Evolutionary conservation across 2,113 vertebrate genomes (phyloP), one percentile per base, ranked within the genome.

Genomic region (Rhinopomastus cyanomelas): DNA sequence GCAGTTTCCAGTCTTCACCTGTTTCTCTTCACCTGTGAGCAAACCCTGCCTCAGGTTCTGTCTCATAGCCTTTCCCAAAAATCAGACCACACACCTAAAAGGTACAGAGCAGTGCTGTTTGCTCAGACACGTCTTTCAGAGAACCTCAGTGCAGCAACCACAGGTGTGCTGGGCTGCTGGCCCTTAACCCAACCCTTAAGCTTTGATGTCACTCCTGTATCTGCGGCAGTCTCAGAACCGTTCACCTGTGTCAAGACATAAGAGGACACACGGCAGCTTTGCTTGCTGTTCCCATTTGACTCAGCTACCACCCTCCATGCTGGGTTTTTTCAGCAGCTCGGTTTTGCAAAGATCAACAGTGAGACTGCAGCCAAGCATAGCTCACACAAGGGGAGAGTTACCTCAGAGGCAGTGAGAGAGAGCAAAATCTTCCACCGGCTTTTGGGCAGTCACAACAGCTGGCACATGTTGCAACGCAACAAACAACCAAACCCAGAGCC

Each of bases 391-490:
- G 68, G 48, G 20, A 81, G 66, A 79, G 51, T 20, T 62, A 62
- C 37, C 64, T 75, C 53, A 30, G 51, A 81, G 67, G 61, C n/a
- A 36, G 16, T 23, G 66, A 59, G 46, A 79, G 51, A 82, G 29
- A 65, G 64, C 59, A 67, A 76, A 92, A 82, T 3, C 79, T 59
- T 89, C 34, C 75, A 52, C 93, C 79, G 82, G 72, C 56, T 88
- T 91, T 92, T 91, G 57, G 8, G 9, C 39, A 34, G 57, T 77
- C 83, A 73, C 56, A 81, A 87, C 52, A 77, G 85, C 72, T 74
- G 81, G 74, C 89, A 77, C 91, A 92, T 49, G 87, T 89, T 82
- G 86, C 83, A 59, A 55, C n/a, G 80, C 69, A 94, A 81, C 51
- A 51, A 79, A 66, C 79, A 85, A 75, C 69, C 49, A 85, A 88